phyloP scores from a whole-genome alignment of 92 coral and sea anemone genomes.

The Nematostella vectensis region DNA sequence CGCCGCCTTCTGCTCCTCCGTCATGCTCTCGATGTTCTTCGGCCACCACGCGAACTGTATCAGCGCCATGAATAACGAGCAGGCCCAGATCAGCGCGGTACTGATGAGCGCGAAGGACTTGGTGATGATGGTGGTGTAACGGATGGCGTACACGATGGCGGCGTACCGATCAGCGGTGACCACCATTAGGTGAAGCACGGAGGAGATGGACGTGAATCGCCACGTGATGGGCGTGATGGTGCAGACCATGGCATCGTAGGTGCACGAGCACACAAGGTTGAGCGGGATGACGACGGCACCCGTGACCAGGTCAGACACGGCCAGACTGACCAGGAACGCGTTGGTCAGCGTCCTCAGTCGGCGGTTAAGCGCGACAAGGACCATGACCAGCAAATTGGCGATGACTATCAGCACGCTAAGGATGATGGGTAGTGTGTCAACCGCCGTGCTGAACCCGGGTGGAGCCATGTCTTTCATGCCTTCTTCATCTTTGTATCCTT shows the following conservation, averaged over 20 bases:
- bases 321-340: constrained; percentile 58
- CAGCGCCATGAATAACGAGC: constrained; percentile 19
- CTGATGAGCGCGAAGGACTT: constrained; percentile 20
- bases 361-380: constrained; percentile 39
- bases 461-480: not conserved
- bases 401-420: constrained; percentile 29
- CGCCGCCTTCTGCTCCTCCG: constrained; percentile 27
- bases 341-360: constrained; percentile 46
- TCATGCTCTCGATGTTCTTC: not conserved
- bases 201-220: constrained; percentile 65
- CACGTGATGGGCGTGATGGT: constrained; percentile 24
- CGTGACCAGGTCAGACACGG: constrained; percentile 64
- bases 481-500: constrained; percentile 6
- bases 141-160: constrained; percentile 64
- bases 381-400: constrained; percentile 38
- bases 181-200: constrained; percentile 70
- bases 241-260: constrained; percentile 20
- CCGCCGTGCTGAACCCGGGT: constrained; percentile 27
- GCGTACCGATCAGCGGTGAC: constrained; percentile 75
- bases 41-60: constrained; percentile 49
- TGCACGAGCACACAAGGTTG: constrained; percentile 44
- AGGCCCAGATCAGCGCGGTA: constrained; percentile 25
- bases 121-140: constrained; percentile 37
- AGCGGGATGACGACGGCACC: constrained; percentile 75
- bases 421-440: constrained; percentile 39